Evolutionary conservation across 1,140 invertebrate species (phyloP), one percentile per base, ranked within the genome.

Genomic region (Metopolophium dirhodum): DNA sequence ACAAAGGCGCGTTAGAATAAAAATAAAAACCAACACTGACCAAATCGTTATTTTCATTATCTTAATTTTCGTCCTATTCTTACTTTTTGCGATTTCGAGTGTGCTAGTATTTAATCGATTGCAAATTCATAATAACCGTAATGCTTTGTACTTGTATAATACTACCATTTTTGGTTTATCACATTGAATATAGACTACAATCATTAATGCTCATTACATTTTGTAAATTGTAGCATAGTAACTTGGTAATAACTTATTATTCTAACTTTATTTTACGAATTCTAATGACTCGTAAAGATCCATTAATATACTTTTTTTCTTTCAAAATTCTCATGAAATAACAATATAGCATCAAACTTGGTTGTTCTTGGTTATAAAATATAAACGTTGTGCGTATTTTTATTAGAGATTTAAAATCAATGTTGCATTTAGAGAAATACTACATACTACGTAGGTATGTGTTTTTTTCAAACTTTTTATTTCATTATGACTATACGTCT

Each of bases 401-500:
- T 9, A 89, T 57, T 23, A 89, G 23, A 57, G 35, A 35, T 23
- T 89, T 89, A 18, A 54, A 89, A 89, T 37, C n/a, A 89, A 35
- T 54, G 47, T 37, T 54, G 2, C 20, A 77, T 77, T 77, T 18
- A n/a, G n/a, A 77, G 30, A n/a, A 77, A 77, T 20, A n/a, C 61
- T 85, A 11, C 22, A 9, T 85, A 45, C 61, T 85, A 26, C 22
- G 23, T 85, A 85, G 22, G 45, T 86, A 45, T 86, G 49, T 54
- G 37, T 89, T 51, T 89, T 77, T 89, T 88, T 88, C 30, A 49
- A 51, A 88, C 47, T 49, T 88, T 88, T 30, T 54, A 57, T 89
- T 87, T 87, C n/a, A 49, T 87, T 89, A 57, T 11, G 9, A 18
- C 11, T 30, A 7, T 57, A 41, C 11, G 51, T 89, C 35, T 37